These are phyloP conservation scores for Tyria jacobaeae DNA, from an alignment of 2,888 invertebrate genomes.

Conservation along the genomic window DNA sequence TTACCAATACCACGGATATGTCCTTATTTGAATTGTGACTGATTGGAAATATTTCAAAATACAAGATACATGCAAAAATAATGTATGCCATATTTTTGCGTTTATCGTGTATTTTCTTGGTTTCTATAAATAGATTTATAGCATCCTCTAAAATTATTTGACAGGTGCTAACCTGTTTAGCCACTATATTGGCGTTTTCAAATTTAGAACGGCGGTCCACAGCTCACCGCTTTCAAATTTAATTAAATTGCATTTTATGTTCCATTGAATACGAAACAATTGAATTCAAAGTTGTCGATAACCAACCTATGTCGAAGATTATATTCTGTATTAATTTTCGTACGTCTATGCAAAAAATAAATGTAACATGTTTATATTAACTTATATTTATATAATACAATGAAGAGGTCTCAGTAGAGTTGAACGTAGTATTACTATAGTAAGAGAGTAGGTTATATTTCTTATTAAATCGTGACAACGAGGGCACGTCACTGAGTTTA, in stretches of 20 bases:
- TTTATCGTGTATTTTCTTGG: no score
- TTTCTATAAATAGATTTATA: no score
- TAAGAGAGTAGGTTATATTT: constrained; percentile 21
- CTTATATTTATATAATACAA: neutral
- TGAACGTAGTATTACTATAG: neutral
- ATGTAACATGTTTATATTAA: neutral
- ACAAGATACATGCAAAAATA: no score
- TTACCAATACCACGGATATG: no score
- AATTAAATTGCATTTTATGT: constrained; percentile 59
- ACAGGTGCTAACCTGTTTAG: neutral
- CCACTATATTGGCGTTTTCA: neutral
- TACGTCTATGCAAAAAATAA: neutral
- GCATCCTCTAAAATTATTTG: neutral
- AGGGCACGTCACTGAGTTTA: constrained; percentile 40
- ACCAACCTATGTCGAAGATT: neutral
- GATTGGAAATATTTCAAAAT: no score
- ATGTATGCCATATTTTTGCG: no score
- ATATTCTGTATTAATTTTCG: neutral
- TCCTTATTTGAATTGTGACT: no score
- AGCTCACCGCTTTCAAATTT: constrained; percentile 46
- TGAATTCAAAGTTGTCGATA: neutral
- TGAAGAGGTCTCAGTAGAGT: constrained; percentile 2
- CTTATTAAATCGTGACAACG: constrained; percentile 48
- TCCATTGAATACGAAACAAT: constrained; percentile 29
- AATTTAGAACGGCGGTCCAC: neutral